Evolutionary conservation across 2,797 vertebrate genomes (phyloP).

Genomic region (Odontamblyopus rebecca): DNA sequence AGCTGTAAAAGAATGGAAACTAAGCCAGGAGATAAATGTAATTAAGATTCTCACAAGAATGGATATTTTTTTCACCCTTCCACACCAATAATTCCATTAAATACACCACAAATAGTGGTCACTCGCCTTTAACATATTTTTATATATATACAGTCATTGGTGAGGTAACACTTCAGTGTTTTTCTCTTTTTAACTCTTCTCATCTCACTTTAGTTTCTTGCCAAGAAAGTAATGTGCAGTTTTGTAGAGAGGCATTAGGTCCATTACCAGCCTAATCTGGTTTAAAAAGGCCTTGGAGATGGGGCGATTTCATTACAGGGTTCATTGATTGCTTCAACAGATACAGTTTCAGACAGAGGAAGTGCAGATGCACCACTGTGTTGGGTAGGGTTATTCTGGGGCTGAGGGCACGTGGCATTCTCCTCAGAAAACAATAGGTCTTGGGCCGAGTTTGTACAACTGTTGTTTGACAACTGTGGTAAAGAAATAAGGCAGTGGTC

Average conservation of each 20-base stretch:
- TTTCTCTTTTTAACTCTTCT: background rate
- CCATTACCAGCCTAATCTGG: constrained; percentile 14
- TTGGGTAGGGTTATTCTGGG: constrained; percentile 25
- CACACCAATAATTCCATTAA: background rate
- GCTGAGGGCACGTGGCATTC: constrained; percentile 37
- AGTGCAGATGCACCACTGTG: constrained; percentile 24
- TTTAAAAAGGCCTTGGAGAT: constrained; percentile 17
- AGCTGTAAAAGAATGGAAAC: constrained; percentile 30
- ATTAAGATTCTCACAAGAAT: constrained; percentile 9
- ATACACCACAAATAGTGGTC: constrained; percentile 7
- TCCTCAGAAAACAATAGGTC: constrained; percentile 24
- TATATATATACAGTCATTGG: background rate
- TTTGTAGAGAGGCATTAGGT: constrained; percentile 10
- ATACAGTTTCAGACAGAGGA: constrained; percentile 19
- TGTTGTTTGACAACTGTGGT: constrained; percentile 22
- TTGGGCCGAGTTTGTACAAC: constrained; percentile 18
- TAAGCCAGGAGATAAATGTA: constrained; percentile 26
- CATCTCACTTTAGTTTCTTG: constrained; percentile 5
- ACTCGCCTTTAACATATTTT: background rate
- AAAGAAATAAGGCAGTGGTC: constrained; percentile 19
- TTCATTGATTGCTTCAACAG: constrained; percentile 26
- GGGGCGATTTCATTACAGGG: constrained; percentile 1
- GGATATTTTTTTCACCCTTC: background rate
- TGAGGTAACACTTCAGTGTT: background rate
- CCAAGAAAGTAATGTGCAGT: constrained; percentile 4